A percentile compares a stretch with the other conserved stretches of the same genome.
Evolutionary conservation across 2,797 vertebrate genomes (phyloP).

Genomic region (Tenualosa thibaudeaui): DNA sequence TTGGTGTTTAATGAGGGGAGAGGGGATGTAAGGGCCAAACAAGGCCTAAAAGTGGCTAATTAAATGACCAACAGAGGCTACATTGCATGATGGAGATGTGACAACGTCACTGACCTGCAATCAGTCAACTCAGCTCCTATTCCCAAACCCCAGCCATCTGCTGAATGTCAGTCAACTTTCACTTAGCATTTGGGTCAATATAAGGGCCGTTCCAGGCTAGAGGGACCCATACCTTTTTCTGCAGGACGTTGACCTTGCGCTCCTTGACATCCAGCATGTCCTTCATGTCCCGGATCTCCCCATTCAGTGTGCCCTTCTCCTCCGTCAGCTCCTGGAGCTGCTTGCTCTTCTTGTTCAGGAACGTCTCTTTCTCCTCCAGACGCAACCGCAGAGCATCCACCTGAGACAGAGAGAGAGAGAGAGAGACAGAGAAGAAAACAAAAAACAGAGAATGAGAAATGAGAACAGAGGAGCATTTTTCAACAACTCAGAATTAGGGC

Average conservation of each 20-base stretch:
- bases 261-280: constrained; percentile 99
- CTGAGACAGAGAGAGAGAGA: constrained; percentile 61
- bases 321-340: constrained; percentile 98
- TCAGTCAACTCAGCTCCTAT: too few species aligned
- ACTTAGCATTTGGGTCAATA: too few species aligned
- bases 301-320: constrained; percentile 95
- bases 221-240: constrained; percentile 85
- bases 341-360: constrained; percentile 97
- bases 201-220: too few species aligned
- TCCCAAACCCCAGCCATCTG: too few species aligned
- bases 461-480: neutral
- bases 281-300: constrained; percentile 98
- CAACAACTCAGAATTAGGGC: neutral
- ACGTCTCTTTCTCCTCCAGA: constrained; percentile 96
- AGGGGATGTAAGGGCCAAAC: neutral
- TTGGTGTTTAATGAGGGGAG: too few species aligned
- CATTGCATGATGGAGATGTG: neutral
- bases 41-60: neutral
- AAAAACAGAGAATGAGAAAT: neutral
- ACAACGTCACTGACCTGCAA: too few species aligned
- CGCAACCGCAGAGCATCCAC: constrained; percentile 95
- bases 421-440: neutral
- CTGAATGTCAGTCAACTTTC: too few species aligned
- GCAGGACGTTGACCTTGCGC: constrained; percentile 97
- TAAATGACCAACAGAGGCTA: neutral